Evolutionary conservation across 1,140 invertebrate genomes (phyloP), one percentile per base, ranked within the genome.

Genomic region (Papilio polyxenes): DNA sequence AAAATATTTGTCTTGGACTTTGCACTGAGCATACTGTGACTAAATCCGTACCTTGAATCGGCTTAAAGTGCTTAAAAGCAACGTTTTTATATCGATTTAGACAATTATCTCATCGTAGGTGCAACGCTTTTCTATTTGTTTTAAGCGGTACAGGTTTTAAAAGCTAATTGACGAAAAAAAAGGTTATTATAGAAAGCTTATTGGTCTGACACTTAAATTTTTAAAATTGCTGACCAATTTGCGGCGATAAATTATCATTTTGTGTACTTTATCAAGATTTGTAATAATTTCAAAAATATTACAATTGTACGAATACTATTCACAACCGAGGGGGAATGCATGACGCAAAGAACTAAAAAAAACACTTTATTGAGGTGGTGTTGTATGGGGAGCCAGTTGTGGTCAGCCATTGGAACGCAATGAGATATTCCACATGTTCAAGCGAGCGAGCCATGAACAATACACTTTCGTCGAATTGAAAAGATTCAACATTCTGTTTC

Each of bases 381-480:
- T 48, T 75, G 49, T 44, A 49, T 75, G 74, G 74, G 75, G 75
- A 77, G 20, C 62, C 86, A 90, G 88, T 87, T 82, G 82, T 72
- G 59, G 83, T 89, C 86, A 83, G 69, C 83, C 87, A 90, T 86
- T 83, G 88, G 87, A 90, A 88, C 87, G 83, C 82, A 79, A 84
- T 89, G 87, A 90, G 84, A 88, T 87, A 86, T 82, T 85, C 84
- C 89, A 90, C 85, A 90, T 90, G 90, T 87, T 87, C 49, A 72
- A 81, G 44, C 49, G 81, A 79, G 49, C 81, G 82, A 77, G 40
- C 40, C 81, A 65, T 69, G 81, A 81, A 85, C 83, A 83, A 83
- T 83, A 85, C 80, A 59, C 83, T 85, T 84, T 85, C 80, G 65
- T 81, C 83, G 62, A 65, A 65, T 65, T 65, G 62, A 65, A 65